These are phyloP conservation scores for Archocentrus centrarchus DNA, from an alignment of 2,113 vertebrate species.

Conservation along the genomic window DNA sequence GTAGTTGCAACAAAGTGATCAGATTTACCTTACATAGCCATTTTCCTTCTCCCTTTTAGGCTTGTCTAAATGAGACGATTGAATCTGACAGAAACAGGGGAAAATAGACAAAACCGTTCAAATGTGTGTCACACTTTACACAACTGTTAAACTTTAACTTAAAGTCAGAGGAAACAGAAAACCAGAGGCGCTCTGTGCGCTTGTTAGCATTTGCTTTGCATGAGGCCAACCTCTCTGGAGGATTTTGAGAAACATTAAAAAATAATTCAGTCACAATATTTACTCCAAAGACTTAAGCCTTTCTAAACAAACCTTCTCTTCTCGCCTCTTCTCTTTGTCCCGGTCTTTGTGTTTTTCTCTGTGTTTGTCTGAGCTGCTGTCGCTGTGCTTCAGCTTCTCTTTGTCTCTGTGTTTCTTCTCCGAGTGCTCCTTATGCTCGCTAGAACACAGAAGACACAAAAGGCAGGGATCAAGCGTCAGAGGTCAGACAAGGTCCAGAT, in stretches of 20 bases:
- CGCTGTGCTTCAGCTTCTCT: constrained; percentile 87
- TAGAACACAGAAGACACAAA: constrained; percentile 63
- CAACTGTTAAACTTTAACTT: background rate
- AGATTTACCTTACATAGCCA: constrained; percentile 89
- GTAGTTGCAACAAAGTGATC: background rate
- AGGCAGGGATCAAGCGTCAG: constrained; percentile 46
- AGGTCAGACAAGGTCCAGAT: constrained; percentile 24
- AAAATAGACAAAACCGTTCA: background rate
- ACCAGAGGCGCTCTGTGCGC: background rate
- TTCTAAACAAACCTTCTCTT: constrained; percentile 87
- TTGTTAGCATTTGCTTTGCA: constrained; percentile 1
- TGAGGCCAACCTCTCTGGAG: background rate
- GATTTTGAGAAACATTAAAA: background rate
- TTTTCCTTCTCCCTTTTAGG: constrained; percentile 95
- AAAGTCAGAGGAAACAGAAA: background rate
- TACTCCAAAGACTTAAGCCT: background rate
- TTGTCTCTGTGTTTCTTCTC: constrained; percentile 92
- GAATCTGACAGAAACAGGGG: constrained; percentile 79
- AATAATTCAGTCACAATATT: background rate
- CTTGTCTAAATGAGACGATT: constrained; percentile 85
- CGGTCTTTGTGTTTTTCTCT: constrained; percentile 87
- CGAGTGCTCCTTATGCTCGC: constrained; percentile 93
- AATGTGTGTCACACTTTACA: background rate
- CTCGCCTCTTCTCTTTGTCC: constrained; percentile 94
- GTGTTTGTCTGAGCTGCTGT: constrained; percentile 85